Evolutionary conservation across 2,797 vertebrate genomes (phyloP).

Genomic region (Bucorvus abyssinicus): DNA sequence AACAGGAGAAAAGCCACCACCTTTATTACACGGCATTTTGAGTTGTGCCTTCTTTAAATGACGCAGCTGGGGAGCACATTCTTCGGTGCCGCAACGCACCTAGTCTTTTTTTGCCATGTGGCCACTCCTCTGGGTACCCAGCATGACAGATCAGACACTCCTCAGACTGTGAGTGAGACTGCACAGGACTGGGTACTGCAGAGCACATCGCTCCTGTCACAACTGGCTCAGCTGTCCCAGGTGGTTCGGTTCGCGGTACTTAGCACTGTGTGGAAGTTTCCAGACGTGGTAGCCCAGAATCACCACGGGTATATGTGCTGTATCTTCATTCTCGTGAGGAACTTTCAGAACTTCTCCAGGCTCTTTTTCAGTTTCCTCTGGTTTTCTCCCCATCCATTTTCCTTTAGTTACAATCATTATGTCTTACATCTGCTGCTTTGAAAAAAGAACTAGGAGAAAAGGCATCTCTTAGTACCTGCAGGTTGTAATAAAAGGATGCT

Average conservation of each 20-base stretch:
- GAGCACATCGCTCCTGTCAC: neutral
- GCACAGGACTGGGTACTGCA: neutral
- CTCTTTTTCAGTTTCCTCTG: neutral
- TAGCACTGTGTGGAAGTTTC: neutral
- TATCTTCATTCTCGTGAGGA: neutral
- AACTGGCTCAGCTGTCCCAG: neutral
- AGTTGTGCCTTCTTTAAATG: neutral
- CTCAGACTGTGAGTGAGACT: neutral
- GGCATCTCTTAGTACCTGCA: neutral
- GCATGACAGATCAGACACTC: neutral
- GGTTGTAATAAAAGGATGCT: neutral
- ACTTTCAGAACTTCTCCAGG: neutral
- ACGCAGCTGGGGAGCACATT: neutral
- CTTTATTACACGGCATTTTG: neutral
- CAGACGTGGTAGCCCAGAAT: neutral
- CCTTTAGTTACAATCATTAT: neutral
- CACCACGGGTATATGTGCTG: neutral
- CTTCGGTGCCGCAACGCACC: neutral
- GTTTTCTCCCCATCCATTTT: neutral
- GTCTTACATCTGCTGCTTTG: neutral
- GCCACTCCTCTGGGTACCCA: neutral
- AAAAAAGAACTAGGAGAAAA: neutral
- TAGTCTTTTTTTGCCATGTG: neutral
- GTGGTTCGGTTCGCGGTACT: neutral
- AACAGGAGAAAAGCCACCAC: neutral